Evolutionary conservation across 2,797 vertebrate genomes (phyloP), one percentile per base, ranked within the genome.

Genomic region (Pogoniulus pusillus): DNA sequence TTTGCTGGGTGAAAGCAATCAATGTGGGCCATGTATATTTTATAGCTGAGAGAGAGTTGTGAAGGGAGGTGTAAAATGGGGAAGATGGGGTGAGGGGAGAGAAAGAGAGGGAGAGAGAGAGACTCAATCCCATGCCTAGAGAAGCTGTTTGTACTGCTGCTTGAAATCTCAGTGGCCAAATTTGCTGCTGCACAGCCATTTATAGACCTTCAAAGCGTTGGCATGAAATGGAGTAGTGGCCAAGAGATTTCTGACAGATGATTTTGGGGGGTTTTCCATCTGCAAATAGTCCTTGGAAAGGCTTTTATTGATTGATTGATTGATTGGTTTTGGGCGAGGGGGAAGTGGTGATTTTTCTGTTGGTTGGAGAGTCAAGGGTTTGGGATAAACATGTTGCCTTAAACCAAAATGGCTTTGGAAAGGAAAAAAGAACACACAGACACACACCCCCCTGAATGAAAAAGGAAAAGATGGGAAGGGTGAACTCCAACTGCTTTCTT

Each of bases 11-110:
- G 9, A 2, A 49, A 82, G 81, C 85, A 10, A 85, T 94, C 76
- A 2, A 89, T 93, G 76, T 19, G 3, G 24, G 91, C 92, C 82
- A 23, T 91, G 79, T 83, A 76, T 93, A 87, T 92, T 95, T 95
- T 92, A 91, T 75, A 62, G 70, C 58, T 16, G 37, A 47, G 81
- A 72, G 91, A 74, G 11, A 79, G 60, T 70, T 86, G 72, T 49
- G 82, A 35, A 63, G 73, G 84, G 30, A 93, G 68, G 22, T 41
- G 68, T 76, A 49, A 91, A 89, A 91, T 32, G 70, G 90, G 32
- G 45, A 14, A 15, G 39, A n/a, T n/a, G n/a, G n/a, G 7, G 23
- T 3, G 16, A 29, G 27, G 37, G 27, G 14, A 37, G 12, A 45
- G 18, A n/a, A n/a, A n/a, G n/a, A n/a, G n/a, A n/a, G n/a, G 35